These are phyloP conservation scores for Trichoplax adhaerens DNA, from an alignment of 37 sponge, comb jelly and placozoan genomes.

Conservation along the genomic window DNA sequence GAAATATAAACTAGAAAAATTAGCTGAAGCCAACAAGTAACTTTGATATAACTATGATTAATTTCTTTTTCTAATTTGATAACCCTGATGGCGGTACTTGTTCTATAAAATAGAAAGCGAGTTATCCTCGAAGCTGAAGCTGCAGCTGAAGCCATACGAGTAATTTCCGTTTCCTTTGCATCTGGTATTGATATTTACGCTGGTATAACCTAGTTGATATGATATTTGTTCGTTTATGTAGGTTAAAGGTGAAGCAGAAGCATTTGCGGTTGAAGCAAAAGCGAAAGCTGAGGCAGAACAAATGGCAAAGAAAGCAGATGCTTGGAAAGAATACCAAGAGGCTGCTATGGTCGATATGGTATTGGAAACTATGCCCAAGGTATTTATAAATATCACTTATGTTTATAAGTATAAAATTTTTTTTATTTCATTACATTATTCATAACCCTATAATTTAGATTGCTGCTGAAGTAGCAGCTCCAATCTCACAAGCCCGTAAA, in stretches of 20 bases:
- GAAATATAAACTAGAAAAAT: constrained; percentile 10
- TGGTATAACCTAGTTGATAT: not conserved
- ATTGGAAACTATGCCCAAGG: constrained; percentile 25
- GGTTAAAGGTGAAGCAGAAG: constrained; percentile 24
- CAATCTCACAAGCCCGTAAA: constrained; percentile 15
- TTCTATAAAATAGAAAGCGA: constrained; percentile 5
- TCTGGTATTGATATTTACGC: not conserved
- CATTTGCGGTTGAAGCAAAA: constrained; percentile 26
- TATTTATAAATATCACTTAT: not conserved
- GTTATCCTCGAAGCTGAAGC: constrained; percentile 26
- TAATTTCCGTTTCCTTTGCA: not conserved
- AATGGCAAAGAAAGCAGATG: constrained; percentile 39
- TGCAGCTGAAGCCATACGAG: constrained; percentile 24
- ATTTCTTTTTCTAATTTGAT: not conserved
- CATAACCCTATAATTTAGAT: constrained; percentile 6
- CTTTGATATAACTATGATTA: not conserved
- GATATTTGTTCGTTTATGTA: not conserved
- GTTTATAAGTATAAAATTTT: not conserved
- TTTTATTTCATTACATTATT: not conserved
- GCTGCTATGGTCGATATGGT: constrained; percentile 43
- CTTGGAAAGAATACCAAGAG: constrained; percentile 32
- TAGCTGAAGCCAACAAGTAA: constrained; percentile 23
- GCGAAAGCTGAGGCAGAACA: constrained; percentile 37
- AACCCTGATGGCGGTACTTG: too few relatives aligned
- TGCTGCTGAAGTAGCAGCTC: constrained; percentile 26